Conservation (phyloP, 2,113 vertebrate genomes). For the Ciconia boyciana region DNA sequence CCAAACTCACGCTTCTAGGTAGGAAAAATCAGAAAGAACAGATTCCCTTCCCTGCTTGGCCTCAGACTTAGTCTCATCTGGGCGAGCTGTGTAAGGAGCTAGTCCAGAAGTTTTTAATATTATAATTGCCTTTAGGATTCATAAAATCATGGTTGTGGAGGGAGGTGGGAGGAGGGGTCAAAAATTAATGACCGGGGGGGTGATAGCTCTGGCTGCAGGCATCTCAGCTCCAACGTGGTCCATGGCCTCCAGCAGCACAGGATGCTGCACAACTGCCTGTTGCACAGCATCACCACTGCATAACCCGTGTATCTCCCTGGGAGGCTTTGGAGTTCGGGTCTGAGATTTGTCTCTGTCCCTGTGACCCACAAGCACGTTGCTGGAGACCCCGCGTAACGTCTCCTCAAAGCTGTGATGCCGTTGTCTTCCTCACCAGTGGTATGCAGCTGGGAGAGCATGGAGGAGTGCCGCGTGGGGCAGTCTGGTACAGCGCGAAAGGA, state of each 20-base stretch:
- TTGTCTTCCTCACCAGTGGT: not conserved
- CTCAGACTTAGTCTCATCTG: not conserved
- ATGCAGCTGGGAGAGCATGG: fast-evolving
- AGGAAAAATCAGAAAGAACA: not conserved
- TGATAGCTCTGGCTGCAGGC: not conserved
- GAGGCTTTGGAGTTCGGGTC: not conserved
- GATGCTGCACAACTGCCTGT: no score
- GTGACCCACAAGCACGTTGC: fast-evolving
- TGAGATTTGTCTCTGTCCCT: not conserved
- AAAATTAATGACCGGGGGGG: not conserved
- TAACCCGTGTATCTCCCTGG: fast-evolving
- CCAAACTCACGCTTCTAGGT: not conserved
- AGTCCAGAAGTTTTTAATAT: not conserved
- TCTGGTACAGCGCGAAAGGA: fast-evolving
- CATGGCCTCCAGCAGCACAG: fast-evolving
- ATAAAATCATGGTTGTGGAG: not conserved
- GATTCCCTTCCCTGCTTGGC: not conserved
- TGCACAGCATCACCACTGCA: fast-evolving
- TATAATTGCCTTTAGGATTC: not conserved
- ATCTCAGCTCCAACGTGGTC: fast-evolving
- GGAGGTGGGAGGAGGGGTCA: not conserved
- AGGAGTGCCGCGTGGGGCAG: fast-evolving
- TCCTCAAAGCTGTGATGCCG: fast-evolving
- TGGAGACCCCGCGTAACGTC: not conserved
- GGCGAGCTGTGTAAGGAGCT: not conserved